Percentiles rank a stretch among this genome's conserved stretches.
phyloP scores from a whole-genome alignment of 64 coral and sea anemone species.

The Pocillopora verrucosa region DNA sequence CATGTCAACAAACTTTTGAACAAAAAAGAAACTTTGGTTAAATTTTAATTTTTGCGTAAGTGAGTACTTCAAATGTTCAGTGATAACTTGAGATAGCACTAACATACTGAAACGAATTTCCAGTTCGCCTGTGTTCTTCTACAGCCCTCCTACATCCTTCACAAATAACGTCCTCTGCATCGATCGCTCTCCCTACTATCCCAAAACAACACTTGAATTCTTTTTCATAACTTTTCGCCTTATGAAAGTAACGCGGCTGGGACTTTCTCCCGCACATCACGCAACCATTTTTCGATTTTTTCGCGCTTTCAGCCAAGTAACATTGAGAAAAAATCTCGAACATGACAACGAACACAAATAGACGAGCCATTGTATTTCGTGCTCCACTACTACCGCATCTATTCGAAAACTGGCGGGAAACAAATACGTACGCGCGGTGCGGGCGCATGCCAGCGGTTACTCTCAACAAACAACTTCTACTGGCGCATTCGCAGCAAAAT shows the following conservation, averaged over 20 bases:
- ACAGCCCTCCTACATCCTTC: slow-evolving; percentile 40
- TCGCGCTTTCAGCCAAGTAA: neutral
- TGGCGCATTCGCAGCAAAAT: too few species aligned
- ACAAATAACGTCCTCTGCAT: neutral
- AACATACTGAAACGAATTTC: too few species aligned
- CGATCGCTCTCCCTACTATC: neutral
- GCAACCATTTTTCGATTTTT: slow-evolving; percentile 3
- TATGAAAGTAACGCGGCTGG: neutral
- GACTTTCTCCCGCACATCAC: neutral
- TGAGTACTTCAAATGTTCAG: neutral
- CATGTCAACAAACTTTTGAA: slow-evolving; percentile 21
- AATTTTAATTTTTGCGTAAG: slow-evolving; percentile 11
- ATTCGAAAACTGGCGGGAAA: too few species aligned
- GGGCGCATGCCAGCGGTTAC: too few species aligned
- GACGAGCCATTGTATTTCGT: too few species aligned
- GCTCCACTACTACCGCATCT: too few species aligned
- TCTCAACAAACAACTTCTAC: too few species aligned
- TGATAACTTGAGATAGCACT: too few species aligned
- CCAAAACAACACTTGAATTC: too few species aligned
- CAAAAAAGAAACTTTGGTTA: neutral
- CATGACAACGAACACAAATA: neutral
- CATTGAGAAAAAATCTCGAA: neutral
- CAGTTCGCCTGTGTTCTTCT: neutral
- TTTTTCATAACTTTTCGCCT: too few species aligned
- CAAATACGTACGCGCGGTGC: too few species aligned